phyloP scores from a whole-genome alignment of 2,113 vertebrate genomes.

The Helogale parvula region DNA sequence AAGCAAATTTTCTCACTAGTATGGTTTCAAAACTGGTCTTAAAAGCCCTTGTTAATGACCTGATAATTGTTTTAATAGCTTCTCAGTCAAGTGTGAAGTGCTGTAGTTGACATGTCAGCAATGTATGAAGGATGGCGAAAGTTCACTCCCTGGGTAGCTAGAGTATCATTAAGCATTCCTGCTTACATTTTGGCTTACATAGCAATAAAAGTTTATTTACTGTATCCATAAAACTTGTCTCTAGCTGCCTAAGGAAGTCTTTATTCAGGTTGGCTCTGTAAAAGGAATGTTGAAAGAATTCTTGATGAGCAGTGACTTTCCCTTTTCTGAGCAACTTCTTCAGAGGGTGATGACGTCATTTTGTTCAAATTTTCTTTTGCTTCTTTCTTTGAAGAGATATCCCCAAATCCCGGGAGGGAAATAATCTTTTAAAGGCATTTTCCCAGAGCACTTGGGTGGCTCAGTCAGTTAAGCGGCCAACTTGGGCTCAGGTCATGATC shows the following conservation, averaged over 20 bases:
- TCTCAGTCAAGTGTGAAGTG: slow-evolving; percentile 62
- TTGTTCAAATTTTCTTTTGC: background rate
- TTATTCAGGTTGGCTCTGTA: background rate
- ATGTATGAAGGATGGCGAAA: background rate
- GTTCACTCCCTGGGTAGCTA: background rate
- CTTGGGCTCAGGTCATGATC: too few relatives aligned
- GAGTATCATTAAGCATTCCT: slow-evolving; percentile 36
- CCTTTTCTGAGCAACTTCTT: background rate
- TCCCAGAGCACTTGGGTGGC: too few relatives aligned
- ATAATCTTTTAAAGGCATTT: background rate
- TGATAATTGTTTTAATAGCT: slow-evolving; percentile 69
- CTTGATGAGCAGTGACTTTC: background rate
- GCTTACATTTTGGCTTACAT: slow-evolving; percentile 59
- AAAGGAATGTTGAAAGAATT: background rate
- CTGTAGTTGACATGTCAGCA: slow-evolving; percentile 34
- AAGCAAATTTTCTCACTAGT: slow-evolving; percentile 49
- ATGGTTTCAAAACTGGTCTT: slow-evolving; percentile 43
- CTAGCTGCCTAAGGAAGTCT: background rate
- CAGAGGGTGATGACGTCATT: background rate
- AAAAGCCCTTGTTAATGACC: slow-evolving; percentile 66
- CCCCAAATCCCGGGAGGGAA: background rate
- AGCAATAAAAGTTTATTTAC: slow-evolving; percentile 65
- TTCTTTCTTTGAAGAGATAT: background rate
- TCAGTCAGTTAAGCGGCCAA: too few relatives aligned
- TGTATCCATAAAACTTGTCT: slow-evolving; percentile 53